These are phyloP conservation scores for Lota lota DNA, from an alignment of 2,113 vertebrate genomes.

Conservation along the genomic window DNA sequence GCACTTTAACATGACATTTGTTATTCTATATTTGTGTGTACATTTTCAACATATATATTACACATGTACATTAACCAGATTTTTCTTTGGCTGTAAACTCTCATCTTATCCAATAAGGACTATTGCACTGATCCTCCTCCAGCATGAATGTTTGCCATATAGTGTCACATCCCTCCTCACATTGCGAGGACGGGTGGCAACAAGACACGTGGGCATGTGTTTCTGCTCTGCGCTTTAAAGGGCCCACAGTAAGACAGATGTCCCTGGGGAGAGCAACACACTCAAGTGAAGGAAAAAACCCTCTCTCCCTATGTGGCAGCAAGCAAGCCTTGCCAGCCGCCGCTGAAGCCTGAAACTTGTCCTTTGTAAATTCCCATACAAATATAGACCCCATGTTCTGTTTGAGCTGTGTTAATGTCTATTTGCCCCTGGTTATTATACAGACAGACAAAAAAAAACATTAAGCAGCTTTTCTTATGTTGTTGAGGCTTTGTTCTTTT, in stretches of 20 bases:
- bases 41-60: no score
- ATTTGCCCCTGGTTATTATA: neutral
- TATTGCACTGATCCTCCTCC: no score
- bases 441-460: no score
- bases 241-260: constrained; percentile 21
- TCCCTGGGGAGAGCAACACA: constrained; percentile 15
- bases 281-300: constrained; percentile 12
- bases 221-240: constrained; percentile 38
- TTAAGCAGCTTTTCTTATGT: no score
- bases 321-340: neutral
- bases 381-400: constrained; percentile 3
- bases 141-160: no score
- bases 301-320: constrained; percentile 8
- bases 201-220: constrained; percentile 21
- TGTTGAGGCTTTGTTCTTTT: no score
- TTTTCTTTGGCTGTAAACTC: no score
- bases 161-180: constrained; percentile 33
- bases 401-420: neutral
- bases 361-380: constrained; percentile 1
- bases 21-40: neutral
- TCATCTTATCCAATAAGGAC: no score
- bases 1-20: neutral
- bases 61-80: neutral
- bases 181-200: constrained; percentile 24
- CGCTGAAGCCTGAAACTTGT: constrained; percentile 4